These are phyloP conservation scores for Calyptomena viridis DNA, from an alignment of 2,113 vertebrate species.

Conservation along the genomic window DNA sequence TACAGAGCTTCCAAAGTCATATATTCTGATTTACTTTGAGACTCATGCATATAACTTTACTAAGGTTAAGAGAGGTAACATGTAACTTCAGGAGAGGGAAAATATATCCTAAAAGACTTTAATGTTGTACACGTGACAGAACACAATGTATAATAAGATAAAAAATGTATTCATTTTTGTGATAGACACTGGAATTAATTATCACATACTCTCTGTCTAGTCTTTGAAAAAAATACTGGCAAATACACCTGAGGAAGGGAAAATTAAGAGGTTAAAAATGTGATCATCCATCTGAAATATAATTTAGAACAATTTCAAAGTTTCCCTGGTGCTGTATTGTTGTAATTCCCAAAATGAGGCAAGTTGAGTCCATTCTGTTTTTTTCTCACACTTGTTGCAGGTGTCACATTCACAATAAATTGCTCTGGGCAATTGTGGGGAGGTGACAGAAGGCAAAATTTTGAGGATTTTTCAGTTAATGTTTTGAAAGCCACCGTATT, in stretches of 20 bases:
- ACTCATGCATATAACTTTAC: background rate
- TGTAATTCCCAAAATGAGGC: background rate
- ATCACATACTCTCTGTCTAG: background rate
- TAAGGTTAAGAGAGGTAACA: slow-evolving; percentile 31
- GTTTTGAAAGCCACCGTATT: background rate
- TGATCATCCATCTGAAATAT: background rate
- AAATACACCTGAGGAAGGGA: background rate
- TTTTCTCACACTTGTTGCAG: background rate
- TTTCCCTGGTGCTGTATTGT: background rate
- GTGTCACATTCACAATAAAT: background rate
- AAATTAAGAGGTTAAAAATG: background rate
- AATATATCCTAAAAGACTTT: background rate
- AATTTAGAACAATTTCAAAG: background rate
- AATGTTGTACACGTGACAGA: background rate
- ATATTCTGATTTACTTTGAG: background rate
- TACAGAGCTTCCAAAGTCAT: background rate
- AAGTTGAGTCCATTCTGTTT: background rate
- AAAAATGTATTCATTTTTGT: background rate
- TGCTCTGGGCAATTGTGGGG: background rate
- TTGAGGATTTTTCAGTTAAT: background rate
- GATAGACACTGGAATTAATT: background rate
- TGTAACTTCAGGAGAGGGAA: background rate
- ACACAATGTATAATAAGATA: background rate
- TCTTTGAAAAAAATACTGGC: background rate
- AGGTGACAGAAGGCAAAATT: background rate